phyloP scores from a whole-genome alignment of 2,797 vertebrate species.

The Poeciliopsis presidionis region DNA sequence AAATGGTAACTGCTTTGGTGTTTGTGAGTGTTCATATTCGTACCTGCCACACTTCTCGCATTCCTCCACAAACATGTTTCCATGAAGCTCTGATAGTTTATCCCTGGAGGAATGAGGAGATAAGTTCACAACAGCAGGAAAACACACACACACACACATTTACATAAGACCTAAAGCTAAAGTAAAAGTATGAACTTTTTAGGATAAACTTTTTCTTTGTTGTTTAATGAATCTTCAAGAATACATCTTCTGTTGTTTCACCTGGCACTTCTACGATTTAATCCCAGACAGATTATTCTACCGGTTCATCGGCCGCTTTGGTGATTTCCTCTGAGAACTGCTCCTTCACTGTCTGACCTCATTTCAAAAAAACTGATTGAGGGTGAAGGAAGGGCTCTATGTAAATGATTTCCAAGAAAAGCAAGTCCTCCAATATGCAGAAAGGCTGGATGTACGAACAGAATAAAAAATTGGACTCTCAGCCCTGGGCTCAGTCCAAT shows the following conservation, averaged over 20 bases:
- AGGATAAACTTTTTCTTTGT: conserved; percentile 4
- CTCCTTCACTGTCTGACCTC: conserved; percentile 11
- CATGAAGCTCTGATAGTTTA: conserved; percentile 92
- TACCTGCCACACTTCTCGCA: conserved; percentile 95
- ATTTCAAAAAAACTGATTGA: conserved; percentile 23
- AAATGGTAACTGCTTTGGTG: background rate
- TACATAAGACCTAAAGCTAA: conserved; percentile 13
- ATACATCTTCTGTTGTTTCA: conserved; percentile 12
- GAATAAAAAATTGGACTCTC: conserved; percentile 44
- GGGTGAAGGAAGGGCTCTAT: conserved; percentile 12
- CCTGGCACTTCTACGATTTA: conserved; percentile 5
- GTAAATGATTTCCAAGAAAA: conserved; percentile 41
- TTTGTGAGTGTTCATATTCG: conserved; percentile 47
- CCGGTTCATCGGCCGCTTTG: background rate
- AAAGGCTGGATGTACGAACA: conserved; percentile 11
- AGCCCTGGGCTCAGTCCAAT: conserved; percentile 34
- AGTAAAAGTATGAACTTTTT: background rate
- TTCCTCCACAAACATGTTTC: conserved; percentile 99
- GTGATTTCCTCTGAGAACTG: conserved; percentile 43
- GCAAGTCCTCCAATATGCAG: conserved; percentile 11
- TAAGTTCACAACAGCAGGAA: conserved; percentile 14
- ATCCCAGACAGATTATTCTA: conserved; percentile 27
- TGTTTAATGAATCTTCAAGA: background rate
- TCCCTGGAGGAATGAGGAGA: conserved; percentile 79
- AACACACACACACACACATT: conserved; percentile 10